phyloP scores from a whole-genome alignment of 2,797 vertebrate genomes.

The Ceyx erithaca region DNA sequence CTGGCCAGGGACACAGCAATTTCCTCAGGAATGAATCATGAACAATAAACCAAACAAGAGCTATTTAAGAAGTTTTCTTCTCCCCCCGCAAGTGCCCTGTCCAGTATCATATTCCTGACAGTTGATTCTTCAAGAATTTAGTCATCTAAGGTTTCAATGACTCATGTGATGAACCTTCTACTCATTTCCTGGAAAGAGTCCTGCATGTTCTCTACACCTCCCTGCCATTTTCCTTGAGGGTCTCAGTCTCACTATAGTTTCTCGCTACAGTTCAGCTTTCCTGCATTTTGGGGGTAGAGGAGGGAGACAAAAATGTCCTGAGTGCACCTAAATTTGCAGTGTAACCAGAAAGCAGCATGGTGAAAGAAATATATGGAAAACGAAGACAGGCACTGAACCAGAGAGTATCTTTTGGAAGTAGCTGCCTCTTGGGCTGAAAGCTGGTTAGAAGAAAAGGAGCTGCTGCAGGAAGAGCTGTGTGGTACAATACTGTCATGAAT shows the following conservation, averaged over 20 bases:
- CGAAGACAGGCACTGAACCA: background rate
- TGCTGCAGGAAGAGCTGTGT: background rate
- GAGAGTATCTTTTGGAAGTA: background rate
- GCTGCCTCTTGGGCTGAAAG: background rate
- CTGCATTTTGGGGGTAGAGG: background rate
- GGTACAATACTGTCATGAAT: background rate
- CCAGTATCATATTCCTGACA: conserved; percentile 52
- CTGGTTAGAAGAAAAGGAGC: background rate
- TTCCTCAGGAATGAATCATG: conserved; percentile 44
- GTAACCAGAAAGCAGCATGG: background rate
- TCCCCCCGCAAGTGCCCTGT: background rate
- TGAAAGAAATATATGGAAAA: conserved; percentile 16
- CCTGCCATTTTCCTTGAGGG: background rate
- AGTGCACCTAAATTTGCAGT: background rate
- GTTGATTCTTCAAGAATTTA: conserved; percentile 58
- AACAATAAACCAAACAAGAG: conserved; percentile 6
- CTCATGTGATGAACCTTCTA: conserved; percentile 53
- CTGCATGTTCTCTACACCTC: background rate
- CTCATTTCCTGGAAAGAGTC: conserved; percentile 62
- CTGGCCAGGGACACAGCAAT: conserved; percentile 12
- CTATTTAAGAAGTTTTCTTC: conserved; percentile 43
- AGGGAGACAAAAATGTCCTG: background rate
- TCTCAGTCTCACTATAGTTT: background rate
- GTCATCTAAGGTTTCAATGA: conserved; percentile 59
- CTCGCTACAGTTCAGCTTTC: background rate